A percentile compares a stretch with the other conserved stretches of the same genome.
These are phyloP conservation scores for Mimumesa dahlbomi DNA, from an alignment of 2,888 invertebrate species.

Conservation along the genomic window DNA sequence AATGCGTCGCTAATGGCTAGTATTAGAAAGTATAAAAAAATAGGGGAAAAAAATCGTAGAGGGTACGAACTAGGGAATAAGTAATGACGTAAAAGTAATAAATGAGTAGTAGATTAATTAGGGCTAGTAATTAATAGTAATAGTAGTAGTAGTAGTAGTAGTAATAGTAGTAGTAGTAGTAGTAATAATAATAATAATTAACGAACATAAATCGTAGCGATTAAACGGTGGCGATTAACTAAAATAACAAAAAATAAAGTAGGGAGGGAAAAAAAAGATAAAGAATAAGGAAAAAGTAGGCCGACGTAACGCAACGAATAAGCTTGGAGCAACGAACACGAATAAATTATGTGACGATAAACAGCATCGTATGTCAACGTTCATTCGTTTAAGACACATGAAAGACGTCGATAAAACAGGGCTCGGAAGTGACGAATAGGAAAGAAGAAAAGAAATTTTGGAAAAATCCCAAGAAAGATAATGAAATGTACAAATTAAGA, in stretches of 20 bases:
- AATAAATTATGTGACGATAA: background rate
- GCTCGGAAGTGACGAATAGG: conserved; percentile 17
- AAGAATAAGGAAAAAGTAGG: too few relatives aligned
- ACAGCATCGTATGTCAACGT: too few relatives aligned
- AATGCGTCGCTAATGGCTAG: conserved; percentile 6
- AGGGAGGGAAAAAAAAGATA: conserved; percentile 11
- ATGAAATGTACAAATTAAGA: too few relatives aligned
- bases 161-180: too few relatives aligned
- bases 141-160: conserved; percentile 50
- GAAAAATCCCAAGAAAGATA: too few relatives aligned
- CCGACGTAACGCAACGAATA: conserved; percentile 11
- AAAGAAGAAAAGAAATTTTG: background rate
- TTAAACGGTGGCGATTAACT: conserved; percentile 2
- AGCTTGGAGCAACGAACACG: conserved; percentile 19
- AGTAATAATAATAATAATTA: conserved; percentile 40
- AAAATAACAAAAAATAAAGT: conserved; percentile 8
- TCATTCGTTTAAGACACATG: conserved; percentile 23
- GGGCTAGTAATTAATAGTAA: conserved; percentile 53
- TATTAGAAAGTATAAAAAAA: conserved; percentile 2
- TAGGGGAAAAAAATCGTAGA: conserved; percentile 13
- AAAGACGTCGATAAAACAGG: conserved; percentile 31
- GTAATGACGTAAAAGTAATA: conserved; percentile 21
- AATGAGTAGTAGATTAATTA: conserved; percentile 37
- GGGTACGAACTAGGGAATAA: conserved; percentile 50
- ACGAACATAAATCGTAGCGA: conserved; percentile 4